A percentile compares a stretch with the other conserved stretches of the same genome.
Conservation (phyloP, 2,113 vertebrate genomes). For the Corythaixoides concolor region DNA sequence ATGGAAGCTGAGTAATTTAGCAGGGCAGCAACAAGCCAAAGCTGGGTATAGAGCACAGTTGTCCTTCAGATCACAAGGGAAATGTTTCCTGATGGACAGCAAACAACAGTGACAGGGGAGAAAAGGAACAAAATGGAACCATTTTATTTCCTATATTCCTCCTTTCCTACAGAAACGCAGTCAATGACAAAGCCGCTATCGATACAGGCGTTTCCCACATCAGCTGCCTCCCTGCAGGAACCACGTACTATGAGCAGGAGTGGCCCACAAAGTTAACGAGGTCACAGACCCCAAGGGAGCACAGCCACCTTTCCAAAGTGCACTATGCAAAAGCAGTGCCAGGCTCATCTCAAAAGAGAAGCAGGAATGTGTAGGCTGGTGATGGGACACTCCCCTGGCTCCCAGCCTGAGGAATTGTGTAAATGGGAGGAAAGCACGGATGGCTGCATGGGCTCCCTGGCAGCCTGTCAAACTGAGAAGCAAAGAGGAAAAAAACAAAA, state of each 20-base stretch:
- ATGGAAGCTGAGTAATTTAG: slow-evolving; percentile 6
- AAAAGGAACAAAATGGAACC: neutral
- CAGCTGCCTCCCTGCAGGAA: neutral
- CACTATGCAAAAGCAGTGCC: neutral
- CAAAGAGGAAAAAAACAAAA: neutral
- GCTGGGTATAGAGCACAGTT: neutral
- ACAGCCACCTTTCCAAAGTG: neutral
- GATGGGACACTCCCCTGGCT: neutral
- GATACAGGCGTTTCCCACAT: neutral
- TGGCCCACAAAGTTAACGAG: neutral
- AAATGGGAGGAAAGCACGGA: neutral
- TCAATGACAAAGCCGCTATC: neutral
- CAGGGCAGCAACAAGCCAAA: neutral
- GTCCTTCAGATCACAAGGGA: neutral
- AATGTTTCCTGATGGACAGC: neutral
- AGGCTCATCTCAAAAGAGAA: neutral
- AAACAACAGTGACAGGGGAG: neutral
- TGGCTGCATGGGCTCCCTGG: neutral
- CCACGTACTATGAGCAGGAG: accelerated
- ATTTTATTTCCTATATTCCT: neutral
- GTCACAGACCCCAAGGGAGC: neutral
- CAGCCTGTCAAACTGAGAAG: slow-evolving; percentile 3
- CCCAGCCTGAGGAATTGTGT: neutral
- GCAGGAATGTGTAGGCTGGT: neutral
- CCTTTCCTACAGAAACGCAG: neutral